Percentiles rank a stretch among this genome's conserved stretches.
phyloP scores from a whole-genome alignment of 2,113 vertebrate species.

The Pygathrix nemaeus region DNA sequence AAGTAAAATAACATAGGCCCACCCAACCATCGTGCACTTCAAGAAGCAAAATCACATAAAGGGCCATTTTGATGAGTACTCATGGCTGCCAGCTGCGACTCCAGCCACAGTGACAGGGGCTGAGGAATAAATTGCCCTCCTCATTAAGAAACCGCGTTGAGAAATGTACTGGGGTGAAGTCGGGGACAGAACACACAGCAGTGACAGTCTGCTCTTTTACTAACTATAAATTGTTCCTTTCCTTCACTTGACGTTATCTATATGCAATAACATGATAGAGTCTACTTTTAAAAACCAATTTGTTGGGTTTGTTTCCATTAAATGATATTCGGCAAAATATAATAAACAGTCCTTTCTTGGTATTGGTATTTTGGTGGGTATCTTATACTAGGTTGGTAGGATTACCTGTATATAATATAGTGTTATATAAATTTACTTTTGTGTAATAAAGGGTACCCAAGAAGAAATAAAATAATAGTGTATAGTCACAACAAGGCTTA shows the following conservation, averaged over 20 bases:
- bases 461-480: background rate
- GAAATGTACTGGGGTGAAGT: constrained; percentile 26
- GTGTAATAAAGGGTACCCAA: background rate
- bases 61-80: constrained; percentile 43
- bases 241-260: background rate
- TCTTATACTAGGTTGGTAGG: too few relatives aligned
- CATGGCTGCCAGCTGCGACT: constrained; percentile 11
- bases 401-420: too few relatives aligned
- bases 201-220: background rate
- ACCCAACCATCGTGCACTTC: background rate
- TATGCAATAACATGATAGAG: background rate
- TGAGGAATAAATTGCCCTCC: constrained; percentile 22
- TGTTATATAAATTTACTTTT: too few relatives aligned
- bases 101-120: background rate
- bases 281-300: background rate
- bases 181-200: background rate
- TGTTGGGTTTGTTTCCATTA: background rate
- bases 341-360: background rate
- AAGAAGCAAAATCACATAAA: constrained; percentile 38
- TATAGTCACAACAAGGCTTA: background rate
- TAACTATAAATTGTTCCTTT: background rate
- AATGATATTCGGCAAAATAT: constrained; percentile 32
- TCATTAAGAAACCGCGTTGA: constrained; percentile 11
- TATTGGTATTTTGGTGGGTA: background rate
- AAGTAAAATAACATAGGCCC: background rate